Evolutionary conservation across 2,888 invertebrate species (phyloP).

Genomic region (Cabera pusaria): DNA sequence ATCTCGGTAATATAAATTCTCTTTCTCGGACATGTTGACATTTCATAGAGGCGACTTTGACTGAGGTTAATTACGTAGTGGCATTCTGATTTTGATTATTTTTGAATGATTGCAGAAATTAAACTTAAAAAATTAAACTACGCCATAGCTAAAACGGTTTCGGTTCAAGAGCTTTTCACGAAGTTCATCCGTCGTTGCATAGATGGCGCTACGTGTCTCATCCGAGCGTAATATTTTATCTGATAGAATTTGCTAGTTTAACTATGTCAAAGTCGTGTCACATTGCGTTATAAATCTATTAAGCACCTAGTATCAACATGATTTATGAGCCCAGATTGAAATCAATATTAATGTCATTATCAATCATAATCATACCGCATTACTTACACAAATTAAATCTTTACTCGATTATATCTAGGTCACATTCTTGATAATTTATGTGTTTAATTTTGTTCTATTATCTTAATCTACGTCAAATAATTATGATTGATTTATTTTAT

Average conservation of each 20-base stretch:
- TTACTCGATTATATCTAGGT: constrained; percentile 19
- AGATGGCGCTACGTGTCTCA: constrained; percentile 61
- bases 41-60: constrained; percentile 33
- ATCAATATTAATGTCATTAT: constrained; percentile 50
- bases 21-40: constrained; percentile 44
- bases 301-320: constrained; percentile 33
- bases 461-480: no score
- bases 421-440: constrained; percentile 1
- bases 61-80: constrained; percentile 34
- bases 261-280: constrained; percentile 64
- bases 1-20: constrained; percentile 36
- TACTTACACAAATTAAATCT: constrained; percentile 22
- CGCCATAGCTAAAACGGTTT: no score
- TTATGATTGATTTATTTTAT: no score
- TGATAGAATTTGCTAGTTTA: constrained; percentile 22
- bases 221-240: constrained; percentile 2
- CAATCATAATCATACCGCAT: constrained; percentile 41
- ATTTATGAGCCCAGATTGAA: constrained; percentile 56
- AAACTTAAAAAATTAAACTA: no score
- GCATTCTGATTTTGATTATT: constrained; percentile 24
- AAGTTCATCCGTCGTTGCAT: constrained; percentile 18
- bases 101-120: no score
- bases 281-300: constrained; percentile 18
- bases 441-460: no score
- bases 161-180: no score